A percentile compares a stretch with the other conserved stretches of the same genome.
Conservation (phyloP, 2,888 invertebrate genomes). For the Frankliniella fusca region DNA sequence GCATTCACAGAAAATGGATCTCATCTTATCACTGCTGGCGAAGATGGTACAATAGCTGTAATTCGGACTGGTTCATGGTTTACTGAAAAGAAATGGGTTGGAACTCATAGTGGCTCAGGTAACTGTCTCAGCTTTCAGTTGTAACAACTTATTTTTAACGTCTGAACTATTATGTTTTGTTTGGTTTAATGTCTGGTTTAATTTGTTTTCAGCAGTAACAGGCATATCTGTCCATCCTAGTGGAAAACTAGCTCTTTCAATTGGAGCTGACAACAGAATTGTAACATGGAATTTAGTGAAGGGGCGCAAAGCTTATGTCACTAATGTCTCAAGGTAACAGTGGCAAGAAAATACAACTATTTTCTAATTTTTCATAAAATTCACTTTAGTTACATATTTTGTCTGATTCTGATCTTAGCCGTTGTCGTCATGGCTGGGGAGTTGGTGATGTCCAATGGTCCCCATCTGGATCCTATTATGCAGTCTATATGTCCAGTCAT, state of each 20-base stretch:
- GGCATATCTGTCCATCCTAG: slow-evolving; percentile 80
- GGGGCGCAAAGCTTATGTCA: slow-evolving; percentile 83
- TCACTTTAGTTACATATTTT: background rate
- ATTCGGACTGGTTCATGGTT: slow-evolving; percentile 82
- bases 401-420: slow-evolving; percentile 38
- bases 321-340: slow-evolving; percentile 71
- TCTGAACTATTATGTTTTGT: slow-evolving; percentile 25
- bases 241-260: slow-evolving; percentile 81
- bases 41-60: slow-evolving; percentile 78
- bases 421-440: slow-evolving; percentile 38
- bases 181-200: background rate
- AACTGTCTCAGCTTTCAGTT: background rate
- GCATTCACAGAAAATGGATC: slow-evolving; percentile 71
- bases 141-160: slow-evolving; percentile 14
- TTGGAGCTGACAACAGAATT: slow-evolving; percentile 78
- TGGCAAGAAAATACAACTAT: slow-evolving; percentile 46
- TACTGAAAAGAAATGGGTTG: slow-evolving; percentile 73
- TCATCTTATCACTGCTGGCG: slow-evolving; percentile 77
- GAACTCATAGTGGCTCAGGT: slow-evolving; percentile 64
- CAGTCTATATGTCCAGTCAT: slow-evolving; percentile 64
- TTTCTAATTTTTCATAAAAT: slow-evolving; percentile 39
- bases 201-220: slow-evolving; percentile 58
- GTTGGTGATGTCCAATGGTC: slow-evolving; percentile 60
- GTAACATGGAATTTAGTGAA: slow-evolving; percentile 93
- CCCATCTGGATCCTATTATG: slow-evolving; percentile 70